These are phyloP conservation scores for Andrena chrysosceles DNA, from an alignment of 2,888 invertebrate genomes.

Conservation along the genomic window DNA sequence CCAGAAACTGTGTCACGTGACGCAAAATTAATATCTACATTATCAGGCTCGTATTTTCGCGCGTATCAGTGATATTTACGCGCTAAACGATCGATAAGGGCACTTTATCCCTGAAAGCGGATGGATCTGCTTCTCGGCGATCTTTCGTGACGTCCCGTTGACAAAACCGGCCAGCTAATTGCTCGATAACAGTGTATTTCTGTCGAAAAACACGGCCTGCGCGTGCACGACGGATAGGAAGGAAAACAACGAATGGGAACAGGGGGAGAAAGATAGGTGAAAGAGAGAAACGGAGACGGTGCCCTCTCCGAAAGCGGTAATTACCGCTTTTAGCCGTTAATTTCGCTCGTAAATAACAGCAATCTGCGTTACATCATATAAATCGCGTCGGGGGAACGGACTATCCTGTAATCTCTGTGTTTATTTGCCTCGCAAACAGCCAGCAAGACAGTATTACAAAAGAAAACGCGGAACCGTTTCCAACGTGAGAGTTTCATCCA, in stretches of 20 bases:
- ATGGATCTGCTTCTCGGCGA: neutral
- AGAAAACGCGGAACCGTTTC: neutral
- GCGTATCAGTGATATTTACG: constrained; percentile 1
- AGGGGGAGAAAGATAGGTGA: neutral
- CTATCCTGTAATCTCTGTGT: constrained; percentile 22
- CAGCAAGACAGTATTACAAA: neutral
- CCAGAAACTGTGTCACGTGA: neutral
- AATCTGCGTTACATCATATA: constrained; percentile 20
- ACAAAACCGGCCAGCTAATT: constrained; percentile 42
- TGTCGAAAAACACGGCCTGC: constrained; percentile 21
- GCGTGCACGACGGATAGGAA: neutral
- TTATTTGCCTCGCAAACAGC: neutral
- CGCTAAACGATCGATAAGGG: constrained; percentile 33
- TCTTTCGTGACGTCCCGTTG: constrained; percentile 16
- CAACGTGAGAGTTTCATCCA: neutral
- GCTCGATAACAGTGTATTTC: constrained; percentile 42
- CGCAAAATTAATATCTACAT: neutral
- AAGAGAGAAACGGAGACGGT: neutral
- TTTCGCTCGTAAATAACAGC: constrained; percentile 20
- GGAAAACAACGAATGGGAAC: constrained; percentile 3
- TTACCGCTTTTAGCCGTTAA: constrained; percentile 32
- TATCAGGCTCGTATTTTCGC: neutral
- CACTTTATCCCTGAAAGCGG: neutral
- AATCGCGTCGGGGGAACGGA: constrained; percentile 5
- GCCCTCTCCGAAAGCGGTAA: constrained; percentile 17